phyloP scores from a whole-genome alignment of 2,888 invertebrate genomes.

The Celastrina argiolus region DNA sequence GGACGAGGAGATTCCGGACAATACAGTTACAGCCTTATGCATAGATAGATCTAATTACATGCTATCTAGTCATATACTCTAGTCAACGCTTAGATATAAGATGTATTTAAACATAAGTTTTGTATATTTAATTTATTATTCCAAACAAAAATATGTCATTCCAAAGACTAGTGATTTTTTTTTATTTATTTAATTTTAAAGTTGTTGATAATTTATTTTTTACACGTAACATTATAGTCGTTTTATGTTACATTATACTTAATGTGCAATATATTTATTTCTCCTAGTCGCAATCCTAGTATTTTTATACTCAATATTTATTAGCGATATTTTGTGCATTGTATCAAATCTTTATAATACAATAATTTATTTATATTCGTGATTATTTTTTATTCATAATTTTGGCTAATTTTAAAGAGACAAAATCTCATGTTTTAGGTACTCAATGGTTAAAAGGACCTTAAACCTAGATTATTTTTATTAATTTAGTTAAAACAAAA shows the following conservation, averaged over 20 bases:
- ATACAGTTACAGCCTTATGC: no score
- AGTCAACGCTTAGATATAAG: slow-evolving; percentile 20
- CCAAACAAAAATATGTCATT: slow-evolving; percentile 6
- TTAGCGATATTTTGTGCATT: slow-evolving; percentile 20
- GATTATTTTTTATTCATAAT: slow-evolving; percentile 17
- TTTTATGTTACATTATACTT: slow-evolving; percentile 36
- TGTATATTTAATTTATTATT: slow-evolving; percentile 23
- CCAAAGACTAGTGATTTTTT: slow-evolving; percentile 28
- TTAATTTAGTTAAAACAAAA: background rate
- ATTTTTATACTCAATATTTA: slow-evolving; percentile 46
- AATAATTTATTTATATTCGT: slow-evolving; percentile 26
- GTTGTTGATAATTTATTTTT: slow-evolving; percentile 41
- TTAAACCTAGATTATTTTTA: background rate
- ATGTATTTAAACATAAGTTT: slow-evolving; percentile 15
- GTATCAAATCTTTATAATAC: no score
- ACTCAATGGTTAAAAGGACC: background rate
- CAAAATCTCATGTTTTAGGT: background rate
- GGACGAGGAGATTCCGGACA: no score
- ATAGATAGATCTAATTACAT: slow-evolving; percentile 21
- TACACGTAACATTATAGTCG: slow-evolving; percentile 37
- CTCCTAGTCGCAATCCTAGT: slow-evolving; percentile 35
- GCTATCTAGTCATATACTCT: slow-evolving; percentile 25
- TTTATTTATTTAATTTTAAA: slow-evolving; percentile 34
- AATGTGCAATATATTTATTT: slow-evolving; percentile 67
- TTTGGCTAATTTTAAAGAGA: background rate